Evolutionary conservation across 1,140 invertebrate genomes (phyloP).

Genomic region (Danaus melanippus): DNA sequence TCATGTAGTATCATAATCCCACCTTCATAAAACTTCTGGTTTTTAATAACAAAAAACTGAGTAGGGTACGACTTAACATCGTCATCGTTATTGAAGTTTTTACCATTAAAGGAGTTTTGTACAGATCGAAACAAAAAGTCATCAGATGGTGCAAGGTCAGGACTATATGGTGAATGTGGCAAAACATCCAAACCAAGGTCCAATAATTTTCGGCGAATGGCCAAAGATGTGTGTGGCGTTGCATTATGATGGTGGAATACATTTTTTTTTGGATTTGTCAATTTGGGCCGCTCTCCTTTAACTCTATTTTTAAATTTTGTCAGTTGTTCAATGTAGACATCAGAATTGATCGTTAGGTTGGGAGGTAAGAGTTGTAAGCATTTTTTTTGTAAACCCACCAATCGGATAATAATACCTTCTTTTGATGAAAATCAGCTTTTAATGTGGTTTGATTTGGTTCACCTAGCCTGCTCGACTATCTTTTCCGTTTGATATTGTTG

Average conservation of each 20-base stretch:
- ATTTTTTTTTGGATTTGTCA: constrained; percentile 2
- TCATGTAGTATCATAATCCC: no score
- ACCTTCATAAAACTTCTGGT: no score
- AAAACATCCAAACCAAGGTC: not conserved
- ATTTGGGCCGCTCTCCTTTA: not conserved
- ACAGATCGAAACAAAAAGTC: no score
- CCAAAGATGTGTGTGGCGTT: not conserved
- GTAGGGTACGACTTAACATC: no score
- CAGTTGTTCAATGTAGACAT: constrained; percentile 2
- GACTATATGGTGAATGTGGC: not conserved
- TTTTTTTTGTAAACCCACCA: constrained; percentile 10
- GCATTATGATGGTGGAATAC: not conserved
- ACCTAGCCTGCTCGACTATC: not conserved
- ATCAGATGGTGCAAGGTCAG: no score
- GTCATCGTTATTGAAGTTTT: no score
- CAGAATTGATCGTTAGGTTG: constrained; percentile 7
- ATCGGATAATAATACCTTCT: constrained; percentile 6
- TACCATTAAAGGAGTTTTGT: no score
- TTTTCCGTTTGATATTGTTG: constrained; percentile 3
- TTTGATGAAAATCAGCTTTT: constrained; percentile 7
- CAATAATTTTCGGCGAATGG: constrained; percentile 1
- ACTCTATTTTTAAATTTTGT: not conserved
- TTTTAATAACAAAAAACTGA: no score
- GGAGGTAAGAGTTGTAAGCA: not conserved
- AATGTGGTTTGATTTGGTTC: not conserved